Evolutionary conservation across 1,140 invertebrate genomes (phyloP).

Genomic region (Temnothorax longispinosus): DNA sequence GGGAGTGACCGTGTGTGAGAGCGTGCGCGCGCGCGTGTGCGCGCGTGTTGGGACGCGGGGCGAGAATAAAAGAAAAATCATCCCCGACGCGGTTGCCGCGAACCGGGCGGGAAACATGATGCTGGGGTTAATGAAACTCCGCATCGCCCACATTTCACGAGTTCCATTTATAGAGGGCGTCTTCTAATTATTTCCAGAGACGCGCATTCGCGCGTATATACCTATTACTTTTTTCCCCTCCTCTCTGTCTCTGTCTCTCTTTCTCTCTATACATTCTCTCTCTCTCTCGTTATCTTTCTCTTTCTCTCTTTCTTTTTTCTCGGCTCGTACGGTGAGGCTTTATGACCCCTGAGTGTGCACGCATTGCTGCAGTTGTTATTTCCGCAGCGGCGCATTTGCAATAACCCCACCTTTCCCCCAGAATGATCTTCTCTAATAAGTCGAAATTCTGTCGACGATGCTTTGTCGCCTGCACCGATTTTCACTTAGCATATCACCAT

Average conservation of each 20-base stretch:
- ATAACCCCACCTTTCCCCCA: not conserved
- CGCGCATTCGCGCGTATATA: constrained; percentile 10
- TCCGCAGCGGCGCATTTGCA: constrained; percentile 10
- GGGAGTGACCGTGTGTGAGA: not conserved
- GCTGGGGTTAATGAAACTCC: constrained; percentile 56
- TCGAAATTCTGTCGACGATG: constrained; percentile 9
- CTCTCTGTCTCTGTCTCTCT: not conserved
- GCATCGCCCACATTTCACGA: constrained; percentile 57
- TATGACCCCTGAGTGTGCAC: constrained; percentile 30
- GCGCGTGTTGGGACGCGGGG: not conserved
- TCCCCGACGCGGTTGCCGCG: not conserved
- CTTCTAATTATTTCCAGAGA: constrained; percentile 61
- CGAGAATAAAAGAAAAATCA: constrained; percentile 51
- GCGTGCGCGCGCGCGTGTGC: not conserved
- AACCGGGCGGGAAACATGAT: constrained; percentile 40
- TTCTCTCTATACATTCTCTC: not conserved
- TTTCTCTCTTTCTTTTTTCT: not conserved
- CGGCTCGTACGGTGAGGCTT: not conserved
- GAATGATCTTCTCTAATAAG: constrained; percentile 39
- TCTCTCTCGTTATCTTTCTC: not conserved
- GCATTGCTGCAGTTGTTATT: constrained; percentile 42
- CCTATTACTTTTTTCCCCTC: not conserved
- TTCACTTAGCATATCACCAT: not conserved
- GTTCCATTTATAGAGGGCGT: constrained; percentile 56
- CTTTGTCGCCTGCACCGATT: not conserved